These are phyloP conservation scores for Cataglyphis cursor DNA, from an alignment of 2,888 invertebrate genomes.

Conservation along the genomic window DNA sequence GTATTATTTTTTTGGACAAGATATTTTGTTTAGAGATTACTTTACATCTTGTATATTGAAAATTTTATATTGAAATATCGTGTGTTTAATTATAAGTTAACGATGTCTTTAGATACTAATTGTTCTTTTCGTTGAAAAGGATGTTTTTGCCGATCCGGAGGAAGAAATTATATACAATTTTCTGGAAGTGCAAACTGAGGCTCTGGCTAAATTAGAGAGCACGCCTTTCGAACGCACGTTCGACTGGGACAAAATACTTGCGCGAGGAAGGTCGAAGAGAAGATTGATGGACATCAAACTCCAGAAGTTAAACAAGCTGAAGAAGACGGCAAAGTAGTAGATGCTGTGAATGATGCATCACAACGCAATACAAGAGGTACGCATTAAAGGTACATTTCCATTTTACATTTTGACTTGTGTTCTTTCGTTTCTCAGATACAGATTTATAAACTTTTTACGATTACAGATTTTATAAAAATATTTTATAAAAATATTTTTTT, in stretches of 20 bases:
- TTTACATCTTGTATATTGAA: not conserved
- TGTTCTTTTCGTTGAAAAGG: conserved; percentile 34
- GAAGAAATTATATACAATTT: conserved; percentile 79
- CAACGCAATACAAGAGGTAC: conserved; percentile 8
- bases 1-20: not conserved
- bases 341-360: conserved; percentile 40
- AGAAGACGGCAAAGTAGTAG: conserved; percentile 37
- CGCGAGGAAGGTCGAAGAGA: conserved; percentile 88
- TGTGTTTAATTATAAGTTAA: not conserved
- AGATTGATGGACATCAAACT: conserved; percentile 85
- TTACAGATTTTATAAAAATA: not conserved
- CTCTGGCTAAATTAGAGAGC: conserved; percentile 86
- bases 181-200: conserved; percentile 77
- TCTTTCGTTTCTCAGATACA: not conserved
- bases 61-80: not conserved
- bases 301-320: conserved; percentile 58
- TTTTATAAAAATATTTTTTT: not conserved
- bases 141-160: conserved; percentile 49
- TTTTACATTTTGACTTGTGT: conserved; percentile 18
- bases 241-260: conserved; percentile 88
- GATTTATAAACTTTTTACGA: not conserved
- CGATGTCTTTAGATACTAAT: not conserved
- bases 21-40: not conserved
- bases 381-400: conserved; percentile 6
- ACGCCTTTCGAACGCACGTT: conserved; percentile 88